Evolutionary conservation across 2,888 invertebrate genomes (phyloP), one percentile per base, ranked within the genome.

Genomic region (Eurois occulta): DNA sequence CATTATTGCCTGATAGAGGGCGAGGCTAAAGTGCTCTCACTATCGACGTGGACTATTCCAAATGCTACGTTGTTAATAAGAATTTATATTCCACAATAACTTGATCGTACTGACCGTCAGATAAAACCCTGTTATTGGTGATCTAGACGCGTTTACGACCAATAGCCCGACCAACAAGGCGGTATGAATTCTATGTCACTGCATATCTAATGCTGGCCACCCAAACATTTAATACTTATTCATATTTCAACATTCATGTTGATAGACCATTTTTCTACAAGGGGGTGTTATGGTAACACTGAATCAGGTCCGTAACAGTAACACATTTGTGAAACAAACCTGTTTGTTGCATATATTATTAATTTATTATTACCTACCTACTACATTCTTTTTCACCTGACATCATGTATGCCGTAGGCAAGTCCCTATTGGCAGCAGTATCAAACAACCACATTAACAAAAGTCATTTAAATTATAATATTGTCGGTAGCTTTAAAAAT

Each of bases 291-390:
- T 75, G 77, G 74, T 83, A 87, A 75, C 69, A 72, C 55, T 69
- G 32, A 83, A 79, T 65, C 73, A 78, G 67, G 71, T 85, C 73
- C 58, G 77, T 72, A 65, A 73, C 70, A 81, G 79, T 65, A 41
- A 65, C 66, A 85, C 48, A 77, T 87, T 75, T 76, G 74, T 77
- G 75, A 83, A 86, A 86, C 76, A 75, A 80, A 87, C 86, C 55
- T 7, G 88, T 86, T 75, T 78, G 62, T 87, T 86, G 86, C 83
- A 75, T 75, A 75, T 60, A 18, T 69, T 35, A 46, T 68, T 38
- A 41, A 18, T 41, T n/a, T n/a, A n/a, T n/a, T n/a, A n/a, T n/a
- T n/a, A n/a, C n/a, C n/a, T n/a, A n/a, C n/a, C n/a, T 64, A 64
- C 55, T 66, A 52, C 41, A 60, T 41, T 83, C 38, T 65, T 76